A percentile compares a stretch with the other conserved stretches of the same genome.
phyloP scores from a whole-genome alignment of 2,888 invertebrate genomes.

The Eudemis profundana region DNA sequence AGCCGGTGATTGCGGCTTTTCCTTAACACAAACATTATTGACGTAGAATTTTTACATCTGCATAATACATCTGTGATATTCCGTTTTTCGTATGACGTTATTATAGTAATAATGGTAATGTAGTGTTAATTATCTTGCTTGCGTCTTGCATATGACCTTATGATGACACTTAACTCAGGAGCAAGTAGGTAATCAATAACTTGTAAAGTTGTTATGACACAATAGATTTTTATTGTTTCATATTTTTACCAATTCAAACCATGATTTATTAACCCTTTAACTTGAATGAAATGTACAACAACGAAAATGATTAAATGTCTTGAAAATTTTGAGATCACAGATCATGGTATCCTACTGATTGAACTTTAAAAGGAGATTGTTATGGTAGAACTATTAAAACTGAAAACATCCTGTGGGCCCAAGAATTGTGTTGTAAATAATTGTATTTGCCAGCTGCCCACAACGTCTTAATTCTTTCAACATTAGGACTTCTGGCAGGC shows the following conservation, averaged over 20 bases:
- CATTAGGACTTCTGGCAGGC: no score
- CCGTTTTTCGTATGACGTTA: conserved; percentile 3
- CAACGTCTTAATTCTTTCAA: no score
- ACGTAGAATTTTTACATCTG: conserved; percentile 14
- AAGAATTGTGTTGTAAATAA: no score
- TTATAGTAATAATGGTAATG: conserved; percentile 14
- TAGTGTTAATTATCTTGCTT: conserved; percentile 15
- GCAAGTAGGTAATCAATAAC: conserved; percentile 34
- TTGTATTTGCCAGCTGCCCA: no score
- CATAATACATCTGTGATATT: conserved; percentile 22
- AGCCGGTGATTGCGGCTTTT: not conserved
- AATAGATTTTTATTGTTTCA: conserved; percentile 13
- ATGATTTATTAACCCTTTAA: no score
- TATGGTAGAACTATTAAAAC: no score
- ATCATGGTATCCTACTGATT: no score
- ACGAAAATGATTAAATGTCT: no score
- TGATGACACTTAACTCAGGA: conserved; percentile 18
- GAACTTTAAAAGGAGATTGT: no score
- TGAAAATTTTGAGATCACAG: no score
- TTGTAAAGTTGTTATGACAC: conserved; percentile 27
- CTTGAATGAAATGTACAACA: no score
- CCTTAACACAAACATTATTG: conserved; percentile 14
- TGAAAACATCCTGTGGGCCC: no score
- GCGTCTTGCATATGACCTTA: conserved; percentile 13
- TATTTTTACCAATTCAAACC: not conserved